Conservation (phyloP, 2,888 invertebrate species). For the Theretra japonica region DNA sequence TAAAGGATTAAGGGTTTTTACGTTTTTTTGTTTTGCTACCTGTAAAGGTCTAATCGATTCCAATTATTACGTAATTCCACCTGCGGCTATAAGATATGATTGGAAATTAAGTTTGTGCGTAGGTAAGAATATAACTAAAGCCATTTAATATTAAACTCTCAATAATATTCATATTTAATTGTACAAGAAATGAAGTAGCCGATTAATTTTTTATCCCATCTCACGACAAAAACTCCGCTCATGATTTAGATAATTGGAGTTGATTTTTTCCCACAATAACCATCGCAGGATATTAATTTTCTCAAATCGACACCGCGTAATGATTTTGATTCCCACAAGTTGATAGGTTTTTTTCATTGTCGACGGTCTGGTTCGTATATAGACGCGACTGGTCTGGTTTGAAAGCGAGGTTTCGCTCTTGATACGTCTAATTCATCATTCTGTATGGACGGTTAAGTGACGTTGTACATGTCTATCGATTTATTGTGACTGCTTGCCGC, state of each 20-base stretch:
- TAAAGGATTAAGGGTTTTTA: too few relatives aligned
- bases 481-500: conserved; percentile 26
- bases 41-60: background rate
- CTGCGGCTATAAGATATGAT: background rate
- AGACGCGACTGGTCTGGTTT: conserved; percentile 19
- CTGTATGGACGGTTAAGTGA: conserved; percentile 24
- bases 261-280: conserved; percentile 8
- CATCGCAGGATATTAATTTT: conserved; percentile 17
- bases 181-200: background rate
- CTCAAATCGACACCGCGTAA: conserved; percentile 26
- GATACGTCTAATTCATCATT: conserved; percentile 26
- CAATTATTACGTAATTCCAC: background rate
- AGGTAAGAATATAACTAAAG: background rate
- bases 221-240: background rate
- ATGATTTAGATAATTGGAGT: conserved; percentile 19
- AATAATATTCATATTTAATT: conserved; percentile 6
- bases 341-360: conserved; percentile 1
- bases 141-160: background rate
- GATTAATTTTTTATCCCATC: background rate
- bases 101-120: background rate
- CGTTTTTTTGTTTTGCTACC: background rate
- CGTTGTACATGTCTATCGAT: conserved; percentile 24
- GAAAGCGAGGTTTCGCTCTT: conserved; percentile 27
- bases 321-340: conserved; percentile 26
- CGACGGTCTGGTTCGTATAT: conserved; percentile 4